A percentile compares a stretch with the other conserved stretches of the same genome.
Evolutionary conservation across 2,888 invertebrate species (phyloP).

Genomic region (Drosophila hawaiiensis): DNA sequence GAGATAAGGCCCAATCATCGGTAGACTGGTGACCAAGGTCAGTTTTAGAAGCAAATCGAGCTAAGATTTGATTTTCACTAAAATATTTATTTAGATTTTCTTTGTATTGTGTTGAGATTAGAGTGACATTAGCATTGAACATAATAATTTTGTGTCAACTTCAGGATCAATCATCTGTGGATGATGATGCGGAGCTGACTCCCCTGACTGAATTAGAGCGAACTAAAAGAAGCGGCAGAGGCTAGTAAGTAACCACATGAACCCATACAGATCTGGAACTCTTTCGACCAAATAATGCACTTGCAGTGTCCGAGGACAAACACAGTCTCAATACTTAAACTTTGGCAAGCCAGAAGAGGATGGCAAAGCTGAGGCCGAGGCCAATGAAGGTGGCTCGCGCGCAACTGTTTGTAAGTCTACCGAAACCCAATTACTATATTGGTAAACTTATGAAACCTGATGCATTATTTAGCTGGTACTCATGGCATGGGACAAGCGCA

Average conservation of each 20-base stretch:
- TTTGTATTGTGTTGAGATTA: constrained; percentile 33
- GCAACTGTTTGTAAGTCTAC: constrained; percentile 84
- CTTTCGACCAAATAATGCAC: not conserved
- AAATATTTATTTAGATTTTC: not conserved
- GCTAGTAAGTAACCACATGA: constrained; percentile 78
- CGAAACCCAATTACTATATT: not conserved
- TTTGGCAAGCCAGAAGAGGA: constrained; percentile 88
- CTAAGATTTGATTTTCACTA: not conserved
- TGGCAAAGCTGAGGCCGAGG: constrained; percentile 93
- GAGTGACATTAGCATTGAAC: constrained; percentile 70
- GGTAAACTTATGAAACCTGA: not conserved
- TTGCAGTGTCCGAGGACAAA: constrained; percentile 88
- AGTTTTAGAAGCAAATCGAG: constrained; percentile 53
- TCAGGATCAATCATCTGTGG: constrained; percentile 57
- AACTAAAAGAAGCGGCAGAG: constrained; percentile 81
- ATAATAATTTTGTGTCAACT: constrained; percentile 25
- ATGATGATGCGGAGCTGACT: constrained; percentile 51
- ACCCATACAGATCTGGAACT: too few species aligned
- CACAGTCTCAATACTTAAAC: constrained; percentile 93
- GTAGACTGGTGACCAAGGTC: constrained; percentile 69
- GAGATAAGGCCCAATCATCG: constrained; percentile 58
- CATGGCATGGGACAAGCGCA: constrained; percentile 96
- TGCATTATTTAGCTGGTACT: constrained; percentile 88
- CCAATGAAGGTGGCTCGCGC: constrained; percentile 87
- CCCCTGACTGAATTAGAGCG: constrained; percentile 61